Evolutionary conservation across 2,888 invertebrate genomes (phyloP).

Genomic region (Drosophila formosana): DNA sequence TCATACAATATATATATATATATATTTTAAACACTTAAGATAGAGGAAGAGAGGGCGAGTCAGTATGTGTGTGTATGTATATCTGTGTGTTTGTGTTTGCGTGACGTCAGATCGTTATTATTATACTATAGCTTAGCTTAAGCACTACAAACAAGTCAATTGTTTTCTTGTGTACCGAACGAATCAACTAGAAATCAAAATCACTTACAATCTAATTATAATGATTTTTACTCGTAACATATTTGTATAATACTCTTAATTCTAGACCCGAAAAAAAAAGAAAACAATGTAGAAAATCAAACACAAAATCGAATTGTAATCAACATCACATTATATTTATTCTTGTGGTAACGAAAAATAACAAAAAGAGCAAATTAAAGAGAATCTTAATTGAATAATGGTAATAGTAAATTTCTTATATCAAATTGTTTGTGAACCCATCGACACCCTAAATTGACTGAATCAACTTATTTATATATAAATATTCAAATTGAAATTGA

Average conservation of each 20-base stretch:
- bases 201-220: slow-evolving; percentile 47
- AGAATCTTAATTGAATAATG: slow-evolving; percentile 5
- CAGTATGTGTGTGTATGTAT: slow-evolving; percentile 1
- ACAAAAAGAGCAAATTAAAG: not conserved
- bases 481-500: slow-evolving; percentile 40
- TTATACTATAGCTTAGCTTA: slow-evolving; percentile 36
- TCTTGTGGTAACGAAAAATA: not conserved
- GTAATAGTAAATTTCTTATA: not conserved
- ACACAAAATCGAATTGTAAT: slow-evolving; percentile 1
- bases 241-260: slow-evolving; percentile 23
- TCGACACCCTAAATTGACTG: not conserved
- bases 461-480: slow-evolving; percentile 35
- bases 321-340: slow-evolving; percentile 16
- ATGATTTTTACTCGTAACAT: slow-evolving; percentile 32
- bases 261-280: not conserved
- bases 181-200: slow-evolving; percentile 39
- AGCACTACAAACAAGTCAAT: slow-evolving; percentile 48
- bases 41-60: slow-evolving; percentile 30
- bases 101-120: slow-evolving; percentile 41
- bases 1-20: slow-evolving; percentile 5
- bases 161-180: slow-evolving; percentile 26
- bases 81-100: slow-evolving; percentile 22
- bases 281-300: not conserved
- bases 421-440: not conserved
- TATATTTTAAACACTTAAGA: slow-evolving; percentile 71